Conservation (phyloP, 2,797 vertebrate genomes). For the Lates japonicus region DNA sequence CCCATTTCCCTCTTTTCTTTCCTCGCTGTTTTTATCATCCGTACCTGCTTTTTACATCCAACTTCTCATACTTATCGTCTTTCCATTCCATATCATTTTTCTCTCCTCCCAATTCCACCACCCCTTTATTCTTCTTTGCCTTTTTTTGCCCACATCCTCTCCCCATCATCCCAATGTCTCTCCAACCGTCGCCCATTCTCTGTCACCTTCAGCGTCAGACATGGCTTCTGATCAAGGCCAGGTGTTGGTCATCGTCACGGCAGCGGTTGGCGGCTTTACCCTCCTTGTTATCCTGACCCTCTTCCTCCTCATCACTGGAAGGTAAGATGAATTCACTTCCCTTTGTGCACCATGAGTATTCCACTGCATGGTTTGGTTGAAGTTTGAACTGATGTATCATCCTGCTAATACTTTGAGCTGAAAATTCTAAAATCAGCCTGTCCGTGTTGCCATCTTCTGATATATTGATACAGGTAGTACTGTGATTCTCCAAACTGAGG, state of each 20-base stretch:
- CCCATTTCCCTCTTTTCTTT: conserved; percentile 16
- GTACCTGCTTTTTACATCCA: conserved; percentile 17
- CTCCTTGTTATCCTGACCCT: conserved; percentile 96
- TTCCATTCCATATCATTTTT: not conserved
- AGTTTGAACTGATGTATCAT: not conserved
- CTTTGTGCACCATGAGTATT: not conserved
- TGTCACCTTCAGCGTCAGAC: conserved; percentile 90
- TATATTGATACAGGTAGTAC: not conserved
- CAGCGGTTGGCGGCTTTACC: conserved; percentile 95
- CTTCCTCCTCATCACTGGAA: conserved; percentile 97
- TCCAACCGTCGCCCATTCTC: not conserved
- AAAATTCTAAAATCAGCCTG: not conserved
- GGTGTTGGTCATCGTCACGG: conserved; percentile 95
- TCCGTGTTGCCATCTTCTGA: not conserved
- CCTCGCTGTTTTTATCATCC: conserved; percentile 10
- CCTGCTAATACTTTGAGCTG: not conserved
- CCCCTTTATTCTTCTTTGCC: not conserved
- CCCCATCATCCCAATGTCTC: not conserved
- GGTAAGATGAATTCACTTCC: conserved; percentile 83
- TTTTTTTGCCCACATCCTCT: not conserved
- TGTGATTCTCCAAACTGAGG: not conserved
- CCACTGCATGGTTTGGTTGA: not conserved
- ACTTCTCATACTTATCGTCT: not conserved
- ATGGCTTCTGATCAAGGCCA: conserved; percentile 95
- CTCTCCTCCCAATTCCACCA: not conserved